Base-by-base conservation (phyloP, 53 echinoderm and acorn worm genomes). In the Apostichopus leukothele region DNA sequence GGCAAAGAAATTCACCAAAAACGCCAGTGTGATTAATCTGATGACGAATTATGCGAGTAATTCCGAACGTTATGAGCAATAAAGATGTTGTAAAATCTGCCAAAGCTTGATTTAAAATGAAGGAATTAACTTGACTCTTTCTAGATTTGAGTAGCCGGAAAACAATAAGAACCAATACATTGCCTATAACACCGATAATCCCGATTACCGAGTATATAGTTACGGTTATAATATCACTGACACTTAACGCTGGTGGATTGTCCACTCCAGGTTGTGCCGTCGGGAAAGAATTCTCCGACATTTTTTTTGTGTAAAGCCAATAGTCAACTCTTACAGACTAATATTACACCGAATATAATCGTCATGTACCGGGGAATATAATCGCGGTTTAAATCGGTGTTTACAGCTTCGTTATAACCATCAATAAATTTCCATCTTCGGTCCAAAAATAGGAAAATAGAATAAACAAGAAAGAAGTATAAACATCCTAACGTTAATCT, bases 71-170 rank as follows among this genome's bases (percentile, higher is more conserved):
- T 5, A 96, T 91, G 1, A 96, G 89, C 19, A 95, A 86, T 14
- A 96, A 21, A 4, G 93, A 93, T 9, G 94, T 96, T 8, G 88
- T 76, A n/a, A 93, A 84, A 87, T 96, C 96, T 11, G 93, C 90
- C 12, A 91, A 89, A 5, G 96, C 96, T 27, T 96, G 96, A 74
- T 93, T 94, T 25, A 96, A 83, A 51, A 96, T 96, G 53, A 93
- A 95, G 60, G 95, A 74, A 75, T 96, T 96, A 0, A 93, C 93
- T 54, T 93, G 95, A 19, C 93, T 95, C 10, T 93, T 92, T 11
- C 89, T 73, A 6, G 86, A 73, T 53, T 89, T 89, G 20, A 96
- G 75, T 11, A 91, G 60, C 10, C 90, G 75, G 83, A 96, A 96
- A 27, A 96, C 92, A 22, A 93, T 53, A 74, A 95, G 92, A 5